These are phyloP conservation scores for Aphyosemion australe DNA, from an alignment of 2,113 vertebrate species.

Conservation along the genomic window DNA sequence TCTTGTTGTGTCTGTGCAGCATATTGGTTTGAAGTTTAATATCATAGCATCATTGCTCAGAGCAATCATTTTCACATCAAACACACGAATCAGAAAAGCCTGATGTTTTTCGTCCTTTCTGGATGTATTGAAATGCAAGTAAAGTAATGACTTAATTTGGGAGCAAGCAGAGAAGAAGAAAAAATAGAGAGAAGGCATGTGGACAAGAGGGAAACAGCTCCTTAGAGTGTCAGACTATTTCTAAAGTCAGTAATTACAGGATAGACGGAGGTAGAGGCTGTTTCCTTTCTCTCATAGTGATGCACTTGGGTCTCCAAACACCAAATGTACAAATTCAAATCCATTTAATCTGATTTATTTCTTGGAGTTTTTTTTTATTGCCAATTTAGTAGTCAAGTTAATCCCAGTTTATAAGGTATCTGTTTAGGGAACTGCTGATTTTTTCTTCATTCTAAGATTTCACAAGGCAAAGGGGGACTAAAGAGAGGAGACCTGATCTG, in stretches of 20 bases:
- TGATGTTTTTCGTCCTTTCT: conserved; percentile 5
- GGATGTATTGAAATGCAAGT: conserved; percentile 10
- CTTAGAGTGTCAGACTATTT: conserved; percentile 35
- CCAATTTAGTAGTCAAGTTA: no score
- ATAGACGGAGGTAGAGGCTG: conserved; percentile 34
- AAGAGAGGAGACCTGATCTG: no score
- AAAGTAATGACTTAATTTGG: conserved; percentile 34
- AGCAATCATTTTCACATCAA: conserved; percentile 15
- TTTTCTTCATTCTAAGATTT: no score
- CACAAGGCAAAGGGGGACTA: no score
- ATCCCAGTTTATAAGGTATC: no score
- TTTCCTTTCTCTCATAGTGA: background rate
- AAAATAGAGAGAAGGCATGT: background rate
- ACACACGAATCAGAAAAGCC: conserved; percentile 13
- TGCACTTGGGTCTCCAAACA: conserved; percentile 19
- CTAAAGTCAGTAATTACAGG: conserved; percentile 50
- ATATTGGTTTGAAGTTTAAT: conserved; percentile 19
- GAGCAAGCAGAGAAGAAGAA: conserved; percentile 5
- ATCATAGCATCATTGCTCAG: conserved; percentile 11
- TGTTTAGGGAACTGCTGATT: no score
- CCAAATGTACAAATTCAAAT: background rate
- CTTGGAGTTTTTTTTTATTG: no score
- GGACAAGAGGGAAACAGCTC: conserved; percentile 32
- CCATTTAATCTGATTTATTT: background rate
- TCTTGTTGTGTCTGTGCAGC: background rate